A percentile compares a stretch with the other conserved stretches of the same genome.
Evolutionary conservation across 2,888 invertebrate genomes (phyloP).

Genomic region (Ormyrus thymus): DNA sequence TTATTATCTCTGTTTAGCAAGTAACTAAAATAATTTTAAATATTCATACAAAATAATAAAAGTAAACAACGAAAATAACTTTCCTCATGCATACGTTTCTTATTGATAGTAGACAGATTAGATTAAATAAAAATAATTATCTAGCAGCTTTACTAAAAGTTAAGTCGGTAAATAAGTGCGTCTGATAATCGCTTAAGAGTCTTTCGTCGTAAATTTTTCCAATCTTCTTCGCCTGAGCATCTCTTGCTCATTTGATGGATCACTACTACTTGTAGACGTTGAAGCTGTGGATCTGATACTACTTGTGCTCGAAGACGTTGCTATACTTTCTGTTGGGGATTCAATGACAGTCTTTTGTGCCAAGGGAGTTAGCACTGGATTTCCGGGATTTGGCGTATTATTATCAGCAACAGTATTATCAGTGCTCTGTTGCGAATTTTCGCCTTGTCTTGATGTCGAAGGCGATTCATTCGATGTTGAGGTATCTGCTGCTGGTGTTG

Average conservation of each 20-base stretch:
- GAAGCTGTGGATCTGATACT: constrained; percentile 66
- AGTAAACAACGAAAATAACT: not conserved
- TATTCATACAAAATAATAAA: not conserved
- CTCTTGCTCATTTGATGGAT: constrained; percentile 80
- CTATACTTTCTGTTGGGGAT: constrained; percentile 46
- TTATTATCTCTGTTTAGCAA: constrained; percentile 1
- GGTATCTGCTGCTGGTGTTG: constrained; percentile 52
- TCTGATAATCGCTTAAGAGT: constrained; percentile 55
- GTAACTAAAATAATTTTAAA: not conserved
- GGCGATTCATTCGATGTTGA: constrained; percentile 53
- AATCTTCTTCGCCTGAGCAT: constrained; percentile 83
- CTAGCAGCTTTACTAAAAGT: constrained; percentile 18
- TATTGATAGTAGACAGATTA: constrained; percentile 1
- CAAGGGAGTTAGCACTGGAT: constrained; percentile 53
- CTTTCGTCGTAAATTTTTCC: constrained; percentile 79
- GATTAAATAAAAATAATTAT: constrained; percentile 41
- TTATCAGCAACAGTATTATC: constrained; percentile 51
- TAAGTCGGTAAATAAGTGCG: constrained; percentile 35
- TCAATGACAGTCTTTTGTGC: constrained; percentile 40
- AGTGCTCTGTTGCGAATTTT: constrained; percentile 50
- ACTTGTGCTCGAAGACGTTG: constrained; percentile 60
- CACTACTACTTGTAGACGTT: constrained; percentile 72
- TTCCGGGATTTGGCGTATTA: constrained; percentile 43
- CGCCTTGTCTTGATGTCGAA: constrained; percentile 42
- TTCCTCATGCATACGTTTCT: not conserved